Base-by-base conservation (phyloP, 2,888 invertebrate genomes). In the Macrophya annulata region DNA sequence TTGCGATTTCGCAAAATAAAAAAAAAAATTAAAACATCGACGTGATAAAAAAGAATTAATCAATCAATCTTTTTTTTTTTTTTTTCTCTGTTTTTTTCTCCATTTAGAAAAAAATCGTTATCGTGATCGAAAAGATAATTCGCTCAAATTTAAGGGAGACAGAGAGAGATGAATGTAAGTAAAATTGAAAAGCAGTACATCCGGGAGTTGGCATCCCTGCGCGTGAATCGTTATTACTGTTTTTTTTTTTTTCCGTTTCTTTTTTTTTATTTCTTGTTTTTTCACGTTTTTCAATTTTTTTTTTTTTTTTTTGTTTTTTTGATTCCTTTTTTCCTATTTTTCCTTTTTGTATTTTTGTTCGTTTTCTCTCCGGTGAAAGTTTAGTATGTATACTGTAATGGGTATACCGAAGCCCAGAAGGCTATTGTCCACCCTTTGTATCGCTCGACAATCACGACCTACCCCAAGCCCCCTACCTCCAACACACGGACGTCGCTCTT, bases 361-460 rank as follows among this genome's bases (percentile, higher is more conserved):
- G 31, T 77, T 48, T 10, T 48, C 45, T 48, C 76, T 76, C 25
- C 48, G n/a, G 76, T 45, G 25, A 48, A 76, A 45, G 45, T 76
- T 76, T 31, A 48, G 51, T 77, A 77, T 55, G 55, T 77, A 55
- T 77, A 77, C 51, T 55, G 77, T 77, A 77, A 77, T 77, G 55
- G 77, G 51, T 45, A 37, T 72, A 77, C 51, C 77, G 77, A 55
- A 77, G 62, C 92, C 92, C 90, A 91, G 91, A 90, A 92, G 91
- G 88, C 90, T 88, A 86, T 90, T 91, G 93, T 92, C 93, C 93
- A 92, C 90, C 93, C 92, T 93, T 93, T 93, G 93, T 93, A 93
- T 93, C 91, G 91, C 89, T 90, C 90, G 92, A 92, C 93, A 93
- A 93, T 93, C 93, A 93, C 92, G 93, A 93, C 93, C 93, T 93